Evolutionary conservation across 2,797 vertebrate genomes (phyloP).

Genomic region (Pelochelys cantorii): DNA sequence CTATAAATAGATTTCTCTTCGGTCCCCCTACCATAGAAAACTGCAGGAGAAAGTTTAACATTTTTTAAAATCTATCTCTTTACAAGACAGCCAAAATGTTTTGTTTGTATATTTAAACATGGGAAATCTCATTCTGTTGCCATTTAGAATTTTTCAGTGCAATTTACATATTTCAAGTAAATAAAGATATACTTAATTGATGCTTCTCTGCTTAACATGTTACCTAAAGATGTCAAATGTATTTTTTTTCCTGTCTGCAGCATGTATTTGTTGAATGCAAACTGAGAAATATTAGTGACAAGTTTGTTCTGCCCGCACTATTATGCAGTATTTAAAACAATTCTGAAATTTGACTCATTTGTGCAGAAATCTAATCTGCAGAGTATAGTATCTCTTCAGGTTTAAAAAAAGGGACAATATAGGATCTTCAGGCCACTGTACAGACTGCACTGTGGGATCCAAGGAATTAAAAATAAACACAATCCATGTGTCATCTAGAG

Average conservation of each 20-base stretch:
- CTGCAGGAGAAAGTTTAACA: background rate
- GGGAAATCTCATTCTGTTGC: background rate
- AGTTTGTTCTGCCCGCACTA: background rate
- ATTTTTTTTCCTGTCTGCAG: background rate
- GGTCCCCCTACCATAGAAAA: background rate
- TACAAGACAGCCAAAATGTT: background rate
- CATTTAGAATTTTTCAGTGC: background rate
- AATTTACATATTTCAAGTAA: background rate
- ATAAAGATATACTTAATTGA: background rate
- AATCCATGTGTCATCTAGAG: background rate
- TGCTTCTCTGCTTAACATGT: background rate
- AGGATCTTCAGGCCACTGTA: background rate
- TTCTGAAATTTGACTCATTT: background rate
- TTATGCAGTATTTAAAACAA: background rate
- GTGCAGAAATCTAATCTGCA: background rate
- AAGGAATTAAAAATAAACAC: background rate
- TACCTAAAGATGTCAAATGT: background rate
- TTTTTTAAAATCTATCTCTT: background rate
- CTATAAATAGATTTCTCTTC: background rate
- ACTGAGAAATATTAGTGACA: background rate
- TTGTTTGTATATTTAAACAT: background rate
- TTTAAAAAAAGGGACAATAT: background rate
- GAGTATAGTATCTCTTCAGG: background rate
- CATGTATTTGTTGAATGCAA: background rate
- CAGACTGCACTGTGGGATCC: background rate